A percentile compares a stretch with the other conserved stretches of the same genome.
These are phyloP conservation scores for Mastigias papua DNA, from an alignment of 30 jellyfish, hydroid and myxozoan genomes.

Conservation along the genomic window DNA sequence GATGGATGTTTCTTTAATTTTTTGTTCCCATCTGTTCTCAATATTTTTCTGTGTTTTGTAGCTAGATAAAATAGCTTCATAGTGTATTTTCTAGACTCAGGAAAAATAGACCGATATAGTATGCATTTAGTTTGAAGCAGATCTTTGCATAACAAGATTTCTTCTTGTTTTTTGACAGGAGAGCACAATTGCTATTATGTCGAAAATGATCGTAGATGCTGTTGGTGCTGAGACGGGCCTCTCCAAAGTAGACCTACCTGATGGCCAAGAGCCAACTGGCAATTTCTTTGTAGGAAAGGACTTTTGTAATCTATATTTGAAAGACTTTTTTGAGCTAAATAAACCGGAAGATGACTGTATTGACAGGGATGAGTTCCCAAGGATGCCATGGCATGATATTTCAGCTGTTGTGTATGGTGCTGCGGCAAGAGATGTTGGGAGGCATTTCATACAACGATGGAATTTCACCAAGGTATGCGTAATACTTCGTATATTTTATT, in stretches of 20 bases:
- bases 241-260: constrained; percentile 8
- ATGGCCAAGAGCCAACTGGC: constrained; percentile 11
- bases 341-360: constrained; percentile 87
- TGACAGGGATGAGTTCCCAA: constrained; percentile 73
- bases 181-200: constrained; percentile 55
- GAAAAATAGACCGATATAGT: too few species aligned
- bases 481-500: too few species aligned
- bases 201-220: constrained; percentile 67
- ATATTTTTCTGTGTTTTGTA: too few species aligned
- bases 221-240: constrained; percentile 46
- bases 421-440: constrained; percentile 92
- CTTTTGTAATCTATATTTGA: constrained; percentile 85
- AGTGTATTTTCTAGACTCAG: too few species aligned
- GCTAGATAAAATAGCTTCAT: too few species aligned
- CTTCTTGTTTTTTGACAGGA: constrained; percentile 49
- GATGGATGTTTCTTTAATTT: too few species aligned
- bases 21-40: too few species aligned
- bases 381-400: constrained; percentile 99
- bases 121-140: too few species aligned
- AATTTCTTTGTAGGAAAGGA: constrained; percentile 89
- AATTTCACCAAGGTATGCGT: constrained; percentile 85
- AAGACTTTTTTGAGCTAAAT: constrained; percentile 79
- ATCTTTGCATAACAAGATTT: not conserved
- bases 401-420: constrained; percentile 85
- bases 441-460: constrained; percentile 97